Percentiles rank a stretch among this genome's conserved stretches.
Conservation (phyloP, 2,888 invertebrate genomes). For the Meta bourneti region DNA sequence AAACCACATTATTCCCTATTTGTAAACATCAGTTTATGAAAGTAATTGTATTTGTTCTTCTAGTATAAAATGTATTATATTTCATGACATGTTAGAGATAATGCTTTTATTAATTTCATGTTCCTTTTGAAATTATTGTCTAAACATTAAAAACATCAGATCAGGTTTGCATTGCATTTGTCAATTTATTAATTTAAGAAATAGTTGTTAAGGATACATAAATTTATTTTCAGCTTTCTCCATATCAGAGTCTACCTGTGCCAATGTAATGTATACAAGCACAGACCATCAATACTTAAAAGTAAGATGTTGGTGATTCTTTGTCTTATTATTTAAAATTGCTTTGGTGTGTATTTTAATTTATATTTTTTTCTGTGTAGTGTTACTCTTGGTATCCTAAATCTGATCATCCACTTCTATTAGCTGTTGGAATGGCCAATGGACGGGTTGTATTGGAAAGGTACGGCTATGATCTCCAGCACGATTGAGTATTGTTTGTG, state of each 20-base stretch:
- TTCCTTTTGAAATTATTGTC: no score
- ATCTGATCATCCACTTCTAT: slow-evolving; percentile 87
- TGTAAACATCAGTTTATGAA: no score
- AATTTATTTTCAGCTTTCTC: slow-evolving; percentile 84
- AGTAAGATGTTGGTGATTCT: slow-evolving; percentile 74
- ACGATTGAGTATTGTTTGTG: not conserved
- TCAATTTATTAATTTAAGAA: no score
- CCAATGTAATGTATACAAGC: slow-evolving; percentile 87
- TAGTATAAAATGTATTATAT: not conserved
- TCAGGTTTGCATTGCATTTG: no score
- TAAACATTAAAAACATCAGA: no score
- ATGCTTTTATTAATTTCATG: slow-evolving; percentile 7
- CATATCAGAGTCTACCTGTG: slow-evolving; percentile 86
- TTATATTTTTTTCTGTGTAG: slow-evolving; percentile 78
- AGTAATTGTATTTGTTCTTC: no score
- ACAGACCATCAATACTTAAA: slow-evolving; percentile 89
- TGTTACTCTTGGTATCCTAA: slow-evolving; percentile 93
- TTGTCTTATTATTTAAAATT: not conserved
- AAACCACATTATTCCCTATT: no score
- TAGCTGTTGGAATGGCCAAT: slow-evolving; percentile 93
- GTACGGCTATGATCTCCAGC: slow-evolving; percentile 77
- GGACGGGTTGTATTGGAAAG: slow-evolving; percentile 90
- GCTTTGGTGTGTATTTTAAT: not conserved
- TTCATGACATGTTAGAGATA: not conserved
- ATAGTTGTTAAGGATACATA: not conserved